phyloP scores from a whole-genome alignment of 2,888 invertebrate species.

The Cartodere bifasciata region DNA sequence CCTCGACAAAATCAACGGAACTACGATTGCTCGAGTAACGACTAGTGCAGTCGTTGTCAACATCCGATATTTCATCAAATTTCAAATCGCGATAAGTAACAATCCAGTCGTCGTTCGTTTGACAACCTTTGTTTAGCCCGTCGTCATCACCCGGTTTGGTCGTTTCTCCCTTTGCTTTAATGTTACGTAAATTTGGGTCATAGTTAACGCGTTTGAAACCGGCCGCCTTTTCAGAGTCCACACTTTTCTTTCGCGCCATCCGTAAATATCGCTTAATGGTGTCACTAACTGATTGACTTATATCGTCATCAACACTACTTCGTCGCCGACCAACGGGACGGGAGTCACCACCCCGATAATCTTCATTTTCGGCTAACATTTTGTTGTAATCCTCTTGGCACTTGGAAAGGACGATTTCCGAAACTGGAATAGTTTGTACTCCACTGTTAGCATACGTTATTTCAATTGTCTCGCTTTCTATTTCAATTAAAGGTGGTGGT shows the following conservation, averaged over 20 bases:
- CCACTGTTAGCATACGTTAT: constrained; percentile 34
- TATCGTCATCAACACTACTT: constrained; percentile 72
- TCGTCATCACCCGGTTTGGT: constrained; percentile 69
- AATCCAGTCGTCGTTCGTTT: constrained; percentile 69
- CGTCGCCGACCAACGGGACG: constrained; percentile 46
- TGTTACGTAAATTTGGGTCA: constrained; percentile 70
- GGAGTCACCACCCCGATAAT: constrained; percentile 29
- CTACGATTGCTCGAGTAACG: constrained; percentile 41
- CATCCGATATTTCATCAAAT: constrained; percentile 31
- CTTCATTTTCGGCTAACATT: constrained; percentile 35
- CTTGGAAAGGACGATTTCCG: constrained; percentile 40
- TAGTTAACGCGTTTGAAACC: constrained; percentile 81
- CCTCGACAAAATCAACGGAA: constrained; percentile 39
- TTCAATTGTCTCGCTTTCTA: constrained; percentile 46
- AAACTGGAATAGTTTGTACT: constrained; percentile 50
- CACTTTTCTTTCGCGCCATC: constrained; percentile 80
- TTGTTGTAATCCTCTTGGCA: constrained; percentile 38
- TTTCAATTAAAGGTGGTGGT: constrained; percentile 57
- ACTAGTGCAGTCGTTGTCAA: constrained; percentile 29
- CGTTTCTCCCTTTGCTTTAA: constrained; percentile 64
- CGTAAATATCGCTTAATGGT: constrained; percentile 74
- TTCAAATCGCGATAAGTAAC: constrained; percentile 41
- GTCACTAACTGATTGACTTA: constrained; percentile 76
- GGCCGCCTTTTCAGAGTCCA: constrained; percentile 67
- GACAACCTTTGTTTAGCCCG: constrained; percentile 60